These are phyloP conservation scores for Remorina albescens DNA, from an alignment of 2,797 vertebrate genomes.

Conservation along the genomic window DNA sequence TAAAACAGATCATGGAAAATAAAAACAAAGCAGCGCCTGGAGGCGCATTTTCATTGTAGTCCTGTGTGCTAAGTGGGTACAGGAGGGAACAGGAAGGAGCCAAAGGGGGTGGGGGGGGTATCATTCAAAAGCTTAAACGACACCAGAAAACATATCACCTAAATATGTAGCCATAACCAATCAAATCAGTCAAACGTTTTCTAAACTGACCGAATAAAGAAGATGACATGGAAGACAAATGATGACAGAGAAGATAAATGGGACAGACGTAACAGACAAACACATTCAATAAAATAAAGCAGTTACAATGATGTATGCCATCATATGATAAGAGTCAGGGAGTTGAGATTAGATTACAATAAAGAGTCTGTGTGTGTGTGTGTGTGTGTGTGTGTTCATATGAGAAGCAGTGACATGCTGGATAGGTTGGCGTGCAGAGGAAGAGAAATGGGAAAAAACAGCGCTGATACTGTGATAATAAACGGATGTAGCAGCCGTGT, in stretches of 20 bases:
- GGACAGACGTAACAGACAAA: background rate
- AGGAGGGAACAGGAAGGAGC: background rate
- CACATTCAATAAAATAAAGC: background rate
- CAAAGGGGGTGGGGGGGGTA: background rate
- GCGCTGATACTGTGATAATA: too few relatives aligned
- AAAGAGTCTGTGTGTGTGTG: background rate
- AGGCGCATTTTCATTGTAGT: conserved; percentile 31
- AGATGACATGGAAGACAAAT: background rate
- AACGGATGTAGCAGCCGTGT: too few relatives aligned
- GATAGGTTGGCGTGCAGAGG: too few relatives aligned
- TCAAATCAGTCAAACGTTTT: background rate
- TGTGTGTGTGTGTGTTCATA: too few relatives aligned
- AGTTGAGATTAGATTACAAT: background rate
- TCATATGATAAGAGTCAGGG: background rate
- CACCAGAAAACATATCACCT: background rate
- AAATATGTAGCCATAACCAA: background rate
- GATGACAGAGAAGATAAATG: background rate
- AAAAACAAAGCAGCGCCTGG: conserved; percentile 22
- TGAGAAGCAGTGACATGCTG: background rate
- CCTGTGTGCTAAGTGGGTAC: conserved; percentile 19
- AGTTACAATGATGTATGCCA: background rate
- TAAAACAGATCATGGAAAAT: conserved; percentile 34
- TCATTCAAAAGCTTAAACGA: background rate
- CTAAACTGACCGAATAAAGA: background rate
- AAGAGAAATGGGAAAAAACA: too few relatives aligned